phyloP scores from a whole-genome alignment of 2,888 invertebrate genomes.

The Parnassius apollo region DNA sequence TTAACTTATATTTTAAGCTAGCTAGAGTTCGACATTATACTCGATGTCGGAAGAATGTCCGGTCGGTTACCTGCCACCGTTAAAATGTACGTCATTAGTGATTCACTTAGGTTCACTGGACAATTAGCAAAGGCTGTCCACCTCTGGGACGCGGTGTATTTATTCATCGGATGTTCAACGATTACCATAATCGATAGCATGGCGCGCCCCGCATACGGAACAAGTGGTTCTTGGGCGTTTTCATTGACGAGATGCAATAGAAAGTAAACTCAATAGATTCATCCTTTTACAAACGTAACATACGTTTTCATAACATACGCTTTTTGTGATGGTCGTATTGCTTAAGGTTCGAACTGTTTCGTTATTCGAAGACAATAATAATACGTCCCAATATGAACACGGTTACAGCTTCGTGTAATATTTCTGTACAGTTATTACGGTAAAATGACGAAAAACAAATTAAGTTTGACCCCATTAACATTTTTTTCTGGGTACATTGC shows the following conservation, averaged over 20 bases:
- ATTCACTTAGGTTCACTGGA: conserved; percentile 76
- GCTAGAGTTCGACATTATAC: conserved; percentile 1
- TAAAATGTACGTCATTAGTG: conserved; percentile 67
- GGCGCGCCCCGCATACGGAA: conserved; percentile 75
- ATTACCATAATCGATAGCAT: conserved; percentile 79
- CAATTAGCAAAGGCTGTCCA: conserved; percentile 81
- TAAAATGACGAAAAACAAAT: conserved; percentile 14
- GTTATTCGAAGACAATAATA: too few relatives aligned
- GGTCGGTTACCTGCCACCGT: conserved; percentile 52
- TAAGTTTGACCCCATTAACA: conserved; percentile 6
- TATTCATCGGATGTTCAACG: conserved; percentile 79
- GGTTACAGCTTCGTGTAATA: conserved; percentile 3
- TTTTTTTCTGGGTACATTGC: background rate
- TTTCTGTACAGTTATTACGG: conserved; percentile 21
- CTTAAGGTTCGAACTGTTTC: too few relatives aligned
- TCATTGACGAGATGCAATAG: conserved; percentile 62
- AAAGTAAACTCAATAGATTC: conserved; percentile 28
- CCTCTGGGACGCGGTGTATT: conserved; percentile 73
- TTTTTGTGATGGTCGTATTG: too few relatives aligned
- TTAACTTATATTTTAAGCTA: too few relatives aligned
- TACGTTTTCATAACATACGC: conserved; percentile 6
- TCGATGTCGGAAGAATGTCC: conserved; percentile 49
- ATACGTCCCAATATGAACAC: too few relatives aligned
- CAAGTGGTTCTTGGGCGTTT: conserved; percentile 50
- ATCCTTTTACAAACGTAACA: conserved; percentile 6